These are phyloP conservation scores for Nannoperca obscura DNA, from an alignment of 2,797 vertebrate species.

Conservation along the genomic window DNA sequence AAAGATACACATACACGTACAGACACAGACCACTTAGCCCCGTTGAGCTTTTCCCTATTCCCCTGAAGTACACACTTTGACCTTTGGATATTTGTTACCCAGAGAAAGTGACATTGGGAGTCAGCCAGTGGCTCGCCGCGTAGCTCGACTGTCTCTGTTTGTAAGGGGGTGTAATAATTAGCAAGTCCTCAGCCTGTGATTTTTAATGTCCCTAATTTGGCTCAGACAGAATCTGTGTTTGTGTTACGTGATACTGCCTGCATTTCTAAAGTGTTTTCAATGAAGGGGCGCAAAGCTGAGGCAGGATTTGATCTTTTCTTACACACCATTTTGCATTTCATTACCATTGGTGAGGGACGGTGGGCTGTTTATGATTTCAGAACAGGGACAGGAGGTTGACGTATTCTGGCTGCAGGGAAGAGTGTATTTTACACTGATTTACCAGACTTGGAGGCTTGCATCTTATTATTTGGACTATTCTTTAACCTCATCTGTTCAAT, in stretches of 20 bases:
- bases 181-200: constrained; percentile 79
- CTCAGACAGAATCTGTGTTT: constrained; percentile 81
- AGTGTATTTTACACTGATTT: constrained; percentile 85
- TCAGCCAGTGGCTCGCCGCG: constrained; percentile 70
- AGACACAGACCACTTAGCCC: constrained; percentile 73
- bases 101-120: constrained; percentile 86
- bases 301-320: constrained; percentile 67
- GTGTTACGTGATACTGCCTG: constrained; percentile 76
- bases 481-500: constrained; percentile 86
- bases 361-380: constrained; percentile 82
- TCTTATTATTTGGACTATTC: constrained; percentile 87
- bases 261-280: constrained; percentile 74
- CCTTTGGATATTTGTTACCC: constrained; percentile 90
- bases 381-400: constrained; percentile 81
- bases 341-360: constrained; percentile 75
- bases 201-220: constrained; percentile 82
- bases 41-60: constrained; percentile 75
- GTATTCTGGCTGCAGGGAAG: constrained; percentile 84
- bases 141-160: constrained; percentile 76
- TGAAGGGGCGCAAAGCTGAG: constrained; percentile 54
- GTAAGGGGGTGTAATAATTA: constrained; percentile 87
- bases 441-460: constrained; percentile 82
- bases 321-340: constrained; percentile 82
- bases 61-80: constrained; percentile 82
- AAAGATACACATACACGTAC: constrained; percentile 67